Base-by-base conservation (phyloP, 2,113 vertebrate species). In the Corynorhinus townsendii region DNA sequence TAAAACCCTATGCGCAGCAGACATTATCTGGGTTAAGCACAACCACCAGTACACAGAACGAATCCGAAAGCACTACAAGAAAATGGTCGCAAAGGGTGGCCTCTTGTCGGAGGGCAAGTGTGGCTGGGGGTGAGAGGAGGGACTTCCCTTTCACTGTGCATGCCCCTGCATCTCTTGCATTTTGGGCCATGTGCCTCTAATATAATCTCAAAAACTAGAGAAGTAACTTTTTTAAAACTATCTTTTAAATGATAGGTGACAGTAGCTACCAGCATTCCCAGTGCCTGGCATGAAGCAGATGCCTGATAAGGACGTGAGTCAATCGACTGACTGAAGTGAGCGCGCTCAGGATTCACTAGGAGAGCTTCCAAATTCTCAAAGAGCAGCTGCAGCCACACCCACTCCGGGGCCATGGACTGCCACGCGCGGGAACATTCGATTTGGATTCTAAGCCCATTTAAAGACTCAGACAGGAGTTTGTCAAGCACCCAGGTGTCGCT, bases 391-490 rank as follows among this genome's bases (percentile, higher is more conserved):
- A 54, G n/a, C 11, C 15, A 52, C 8, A 35, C 72, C 52, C 66
- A 15, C 11, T 6, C 64, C 0, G 1, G 2, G 64, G 49, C 16
- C 66, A 20, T 6, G 1, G 30, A 19, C 4, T 14, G 11, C 4
- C 71, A 9, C 1, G 1, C 4, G 2, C 3, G 8, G 35, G 86
- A n/a, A 40, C 4, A 6, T 11, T 28, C 0, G 4, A 30, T 3
- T 12, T 1, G 0, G 24, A 33, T 0, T 28, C 62, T 9, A 3
- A 33, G 33, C 26, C 69, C 62, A 3, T 0, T 7, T 33, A 30
- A 64, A 49, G 17, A 40, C 38, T 8, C 1, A 0, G 28, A 30
- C 22, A 0, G 0, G 45, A 59, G 8, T 5, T 35, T 35, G 7
- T 15, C 17, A 1, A 0, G 6, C 66, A n/a, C 81, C 43, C 24